Evolutionary conservation across 1,140 invertebrate species (phyloP).

Genomic region (Zaprionus kolodkinae): DNA sequence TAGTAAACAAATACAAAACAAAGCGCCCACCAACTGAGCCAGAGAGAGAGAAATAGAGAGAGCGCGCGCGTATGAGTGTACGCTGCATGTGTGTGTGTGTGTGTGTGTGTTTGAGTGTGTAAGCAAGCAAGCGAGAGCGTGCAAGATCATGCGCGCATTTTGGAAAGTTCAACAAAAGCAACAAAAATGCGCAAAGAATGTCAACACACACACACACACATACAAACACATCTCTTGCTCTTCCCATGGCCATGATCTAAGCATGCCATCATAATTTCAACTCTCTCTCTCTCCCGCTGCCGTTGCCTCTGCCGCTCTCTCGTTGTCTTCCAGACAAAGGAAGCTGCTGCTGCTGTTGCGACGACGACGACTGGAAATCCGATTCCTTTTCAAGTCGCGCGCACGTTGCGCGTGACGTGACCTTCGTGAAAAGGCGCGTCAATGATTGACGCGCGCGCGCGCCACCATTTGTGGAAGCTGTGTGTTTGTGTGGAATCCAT

Average conservation of each 20-base stretch:
- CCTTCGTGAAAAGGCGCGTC: background rate
- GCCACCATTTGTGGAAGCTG: slow-evolving; percentile 6
- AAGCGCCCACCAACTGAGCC: slow-evolving; percentile 37
- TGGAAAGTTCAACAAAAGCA: slow-evolving; percentile 69
- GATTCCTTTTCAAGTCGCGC: background rate
- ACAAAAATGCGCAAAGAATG: slow-evolving; percentile 44
- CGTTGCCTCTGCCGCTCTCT: background rate
- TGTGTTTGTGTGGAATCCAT: background rate
- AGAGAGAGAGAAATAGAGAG: slow-evolving; percentile 12
- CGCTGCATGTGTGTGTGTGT: background rate
- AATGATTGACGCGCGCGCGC: background rate
- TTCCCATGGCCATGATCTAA: slow-evolving; percentile 7
- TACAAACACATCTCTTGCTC: background rate
- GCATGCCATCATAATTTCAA: background rate
- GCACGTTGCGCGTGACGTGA: slow-evolving; percentile 2
- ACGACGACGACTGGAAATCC: background rate
- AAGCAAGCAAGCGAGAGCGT: slow-evolving; percentile 9
- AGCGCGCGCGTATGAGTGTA: background rate
- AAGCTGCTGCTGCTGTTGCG: background rate
- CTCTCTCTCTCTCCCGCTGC: background rate
- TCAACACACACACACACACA: slow-evolving; percentile 15
- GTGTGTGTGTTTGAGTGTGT: background rate
- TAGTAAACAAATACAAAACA: slow-evolving; percentile 75
- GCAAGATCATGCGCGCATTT: slow-evolving; percentile 62
- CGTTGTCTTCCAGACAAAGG: background rate